Evolutionary conservation across 2,888 invertebrate genomes (phyloP), one percentile per base, ranked within the genome.

Genomic region (Drosophila anomelani): DNA sequence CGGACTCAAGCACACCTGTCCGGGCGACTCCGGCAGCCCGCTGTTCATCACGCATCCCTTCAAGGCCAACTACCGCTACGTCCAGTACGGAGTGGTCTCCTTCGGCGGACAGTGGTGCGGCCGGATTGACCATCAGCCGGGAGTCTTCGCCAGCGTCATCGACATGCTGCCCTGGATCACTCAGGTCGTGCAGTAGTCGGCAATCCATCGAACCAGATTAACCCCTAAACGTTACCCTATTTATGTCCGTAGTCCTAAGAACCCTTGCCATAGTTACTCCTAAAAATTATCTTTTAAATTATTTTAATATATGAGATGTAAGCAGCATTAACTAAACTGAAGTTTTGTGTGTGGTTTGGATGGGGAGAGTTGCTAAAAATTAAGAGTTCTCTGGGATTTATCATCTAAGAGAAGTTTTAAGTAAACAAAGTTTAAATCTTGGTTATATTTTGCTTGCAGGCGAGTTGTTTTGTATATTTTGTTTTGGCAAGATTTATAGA

Each of bases 51-150:
- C 77, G 3, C 75, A 77, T 3, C 23, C 20, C 0, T 91, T 85
- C 41, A 85, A 82, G 51, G 10, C 43, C 4, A 36, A 10, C 0
- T 57, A 62, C 7, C 89, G 90, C 9, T 90, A 77, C 29, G 75
- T 92, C 4, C 92, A 92, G 67, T 91, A 87, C 54, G 96, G 95
- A 7, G 90, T 95, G 0, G 95, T 95, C 0, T 95, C 95, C 0
- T 94, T 94, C 76, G 95, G 95, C 0, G 94, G 94, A 0, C 89
- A 91, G 0, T 88, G 92, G 1, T 95, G 95, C 79, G 92, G 91
- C 13, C 46, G 41, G 1, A 94, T 94, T 0, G 90, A 60, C 23
- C 91, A 78, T 9, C 84, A 77, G 61, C 95, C 95, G 0, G 95
- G 94, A 1, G 93, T 95, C 7, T 95, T 94, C 82, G 91, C 94